These are phyloP conservation scores for Scaeva pyrastri DNA, from an alignment of 2,888 invertebrate genomes.

Conservation along the genomic window DNA sequence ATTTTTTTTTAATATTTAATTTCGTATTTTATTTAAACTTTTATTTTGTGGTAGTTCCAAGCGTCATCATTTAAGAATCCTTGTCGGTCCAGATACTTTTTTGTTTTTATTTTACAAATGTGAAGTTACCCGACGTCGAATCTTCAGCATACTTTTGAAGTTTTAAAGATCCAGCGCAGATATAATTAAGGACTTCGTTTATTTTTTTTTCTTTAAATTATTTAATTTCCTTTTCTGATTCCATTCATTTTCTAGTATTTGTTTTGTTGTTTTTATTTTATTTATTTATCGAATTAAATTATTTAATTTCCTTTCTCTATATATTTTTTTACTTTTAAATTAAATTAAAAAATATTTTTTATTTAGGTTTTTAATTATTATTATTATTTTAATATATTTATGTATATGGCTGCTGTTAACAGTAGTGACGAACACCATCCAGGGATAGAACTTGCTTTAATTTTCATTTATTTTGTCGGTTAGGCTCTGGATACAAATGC, in stretches of 20 bases:
- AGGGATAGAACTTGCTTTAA: slow-evolving; percentile 84
- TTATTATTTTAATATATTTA: slow-evolving; percentile 71
- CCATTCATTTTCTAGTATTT: slow-evolving; percentile 44
- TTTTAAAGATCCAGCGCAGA: slow-evolving; percentile 54
- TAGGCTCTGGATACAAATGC: slow-evolving; percentile 90
- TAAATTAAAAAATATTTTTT: slow-evolving; percentile 75
- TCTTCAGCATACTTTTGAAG: slow-evolving; percentile 66
- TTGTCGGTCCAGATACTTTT: slow-evolving; percentile 61
- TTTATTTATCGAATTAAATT: slow-evolving; percentile 51
- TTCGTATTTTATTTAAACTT: slow-evolving; percentile 23
- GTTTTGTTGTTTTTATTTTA: slow-evolving; percentile 37
- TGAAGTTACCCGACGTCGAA: slow-evolving; percentile 45
- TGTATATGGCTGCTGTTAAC: slow-evolving; percentile 80
- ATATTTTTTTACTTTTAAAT: slow-evolving; percentile 49
- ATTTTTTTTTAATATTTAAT: slow-evolving; percentile 23
- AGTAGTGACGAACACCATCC: slow-evolving; percentile 84
- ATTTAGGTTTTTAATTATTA: slow-evolving; percentile 53
- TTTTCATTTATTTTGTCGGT: slow-evolving; percentile 85
- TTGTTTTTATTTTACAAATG: slow-evolving; percentile 45
- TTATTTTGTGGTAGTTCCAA: slow-evolving; percentile 63
- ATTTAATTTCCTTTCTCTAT: slow-evolving; percentile 56
- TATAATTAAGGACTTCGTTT: slow-evolving; percentile 34
- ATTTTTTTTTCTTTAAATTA: slow-evolving; percentile 24
- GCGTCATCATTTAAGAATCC: slow-evolving; percentile 72
- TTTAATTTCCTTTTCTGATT: slow-evolving; percentile 37